Evolutionary conservation across 1,140 invertebrate genomes (phyloP), one percentile per base, ranked within the genome.

Genomic region (Drosophila ercepeae): DNA sequence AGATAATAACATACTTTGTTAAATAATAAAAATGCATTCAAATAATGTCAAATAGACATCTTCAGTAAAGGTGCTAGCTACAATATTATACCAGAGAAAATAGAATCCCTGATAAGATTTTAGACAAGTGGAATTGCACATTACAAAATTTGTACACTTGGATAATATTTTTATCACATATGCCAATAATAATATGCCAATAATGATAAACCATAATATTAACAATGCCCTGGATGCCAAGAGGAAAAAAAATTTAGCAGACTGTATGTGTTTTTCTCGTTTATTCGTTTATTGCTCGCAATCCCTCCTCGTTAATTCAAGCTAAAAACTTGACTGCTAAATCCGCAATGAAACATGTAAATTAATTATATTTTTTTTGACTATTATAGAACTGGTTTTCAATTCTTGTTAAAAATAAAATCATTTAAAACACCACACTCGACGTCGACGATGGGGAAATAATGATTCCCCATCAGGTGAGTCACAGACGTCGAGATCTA

Each of bases 361-460:
- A 67, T 52, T 67, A 2, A 13, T 34, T 52, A 11, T 45, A 45
- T 45, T 44, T n/a, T 48, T 60, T 42, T 55, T 4, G 53, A 18
- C 65, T 32, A 34, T 67, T 44, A 36, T 34, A 5, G 53, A 68
- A 68, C 64, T 27, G 60, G 64, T 68, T 68, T 68, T 29, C 19
- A 19, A 14, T 36, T 65, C 46, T 52, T 19, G 60, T 44, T 45
- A 53, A 52, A 67, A 45, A 45, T 68, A 27, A 21, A 44, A n/a
- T n/a, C 21, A 8, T 49, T 63, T 8, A 8, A 25, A 13, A 4
- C 21, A 46, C 14, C 16, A 29, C 55, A 9, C 4, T 21, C 23
- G 27, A 49, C 23, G 29, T n/a, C 29, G 29, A n/a, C n/a, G n/a
- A n/a, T n/a, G n/a, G n/a, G n/a, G 29, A 32, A 39, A 39, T 67